Evolutionary conservation across 2,888 invertebrate species (phyloP), one percentile per base, ranked within the genome.

Genomic region (Elaeidobius kamerunicus): DNA sequence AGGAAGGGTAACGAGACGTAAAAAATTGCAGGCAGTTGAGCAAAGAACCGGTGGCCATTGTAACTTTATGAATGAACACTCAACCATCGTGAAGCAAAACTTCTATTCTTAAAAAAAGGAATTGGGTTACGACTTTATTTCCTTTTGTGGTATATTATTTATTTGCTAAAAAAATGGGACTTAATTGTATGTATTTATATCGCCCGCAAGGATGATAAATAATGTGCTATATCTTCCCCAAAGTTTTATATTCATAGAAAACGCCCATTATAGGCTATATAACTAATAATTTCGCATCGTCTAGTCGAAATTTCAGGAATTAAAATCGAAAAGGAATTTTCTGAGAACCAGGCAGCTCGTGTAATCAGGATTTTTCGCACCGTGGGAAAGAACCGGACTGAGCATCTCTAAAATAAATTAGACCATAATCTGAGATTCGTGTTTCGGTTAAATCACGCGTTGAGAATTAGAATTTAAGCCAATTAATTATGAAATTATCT

Each of bases 1-100:
- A 27, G 48, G 52, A 56, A 48, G 56, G 56, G 56, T 41, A 56
- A 34, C 56, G 52, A 56, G 30, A 52, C 52, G 56, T 56, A 40
- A 52, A 56, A 52, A 56, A 56, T 42, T 41, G 36, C 48, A 55
- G 50, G 15, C 55, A 51, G 39, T 51, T 51, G 39, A 55, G 55
- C 55, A 42, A 32, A 55, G 39, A 45, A 39, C 55, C 55, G 55
- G 55, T 51, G 35, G 48, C 12, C 36, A 47, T 47, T 52, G 52
- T 46, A 40, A 45, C 42, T 39, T 47, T 47, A 49, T 54, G 54
- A 54, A 54, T 49, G 54, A 34, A 44, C 47, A 27, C 12, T 20
- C 43, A 44, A 32, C 32, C 40, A 51, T 30, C 28, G 51, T 51
- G 45, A 51, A 38, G 40, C 36, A 23, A 18, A 51, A 32, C 36